Percentiles rank a stretch among this genome's conserved stretches.
Conservation (phyloP, 2,888 invertebrate genomes). For the Lepidonotus clava region DNA sequence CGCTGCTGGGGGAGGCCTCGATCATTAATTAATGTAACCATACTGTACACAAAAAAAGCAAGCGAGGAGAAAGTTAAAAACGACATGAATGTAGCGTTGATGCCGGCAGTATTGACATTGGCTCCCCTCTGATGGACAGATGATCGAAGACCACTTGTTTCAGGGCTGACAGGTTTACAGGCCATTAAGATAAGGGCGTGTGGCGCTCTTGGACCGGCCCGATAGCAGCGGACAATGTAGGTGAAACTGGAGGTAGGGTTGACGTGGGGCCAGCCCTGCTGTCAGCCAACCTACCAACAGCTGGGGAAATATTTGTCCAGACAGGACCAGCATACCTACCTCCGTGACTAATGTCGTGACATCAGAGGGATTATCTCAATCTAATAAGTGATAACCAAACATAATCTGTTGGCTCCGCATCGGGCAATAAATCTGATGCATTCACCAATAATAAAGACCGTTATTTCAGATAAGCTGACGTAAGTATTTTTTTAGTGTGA, state of each 20-base stretch:
- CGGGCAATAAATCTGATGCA: constrained; percentile 16
- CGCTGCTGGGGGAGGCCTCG: too few species aligned
- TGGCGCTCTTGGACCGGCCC: background rate
- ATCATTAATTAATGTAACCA: constrained; percentile 17
- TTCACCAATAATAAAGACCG: background rate
- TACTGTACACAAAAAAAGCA: background rate
- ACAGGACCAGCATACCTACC: background rate
- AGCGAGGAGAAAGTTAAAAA: background rate
- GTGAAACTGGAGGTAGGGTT: background rate
- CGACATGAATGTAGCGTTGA: background rate
- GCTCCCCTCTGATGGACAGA: constrained; percentile 23
- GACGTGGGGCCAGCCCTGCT: background rate
- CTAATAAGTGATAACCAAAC: constrained; percentile 50
- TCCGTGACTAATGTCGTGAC: constrained; percentile 31
- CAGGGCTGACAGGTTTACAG: constrained; percentile 42
- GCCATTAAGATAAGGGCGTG: constrained; percentile 44
- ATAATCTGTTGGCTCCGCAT: constrained; percentile 39
- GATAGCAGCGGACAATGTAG: background rate
- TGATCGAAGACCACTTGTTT: constrained; percentile 41
- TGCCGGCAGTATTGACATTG: constrained; percentile 33
- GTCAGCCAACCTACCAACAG: constrained; percentile 5
- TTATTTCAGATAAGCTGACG: background rate
- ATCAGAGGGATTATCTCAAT: constrained; percentile 17
- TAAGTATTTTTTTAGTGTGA: background rate
- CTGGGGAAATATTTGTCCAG: constrained; percentile 46